These are phyloP conservation scores for Vulpes ferrilata DNA, from an alignment of 2,113 vertebrate genomes.

Conservation along the genomic window DNA sequence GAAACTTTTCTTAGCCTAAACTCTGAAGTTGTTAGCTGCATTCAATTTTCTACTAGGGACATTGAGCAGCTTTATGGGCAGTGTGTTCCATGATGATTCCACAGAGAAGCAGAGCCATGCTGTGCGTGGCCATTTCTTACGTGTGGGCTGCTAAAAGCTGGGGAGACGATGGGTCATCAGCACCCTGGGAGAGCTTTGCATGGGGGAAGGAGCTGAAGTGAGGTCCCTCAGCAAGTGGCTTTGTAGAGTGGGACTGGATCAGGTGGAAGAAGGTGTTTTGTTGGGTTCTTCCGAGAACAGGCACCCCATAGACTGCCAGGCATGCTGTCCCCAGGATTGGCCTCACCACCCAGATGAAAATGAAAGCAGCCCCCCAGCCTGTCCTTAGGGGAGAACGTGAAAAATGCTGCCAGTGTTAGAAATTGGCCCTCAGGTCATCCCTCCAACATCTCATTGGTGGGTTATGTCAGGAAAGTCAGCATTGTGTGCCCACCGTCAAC, in stretches of 20 bases:
- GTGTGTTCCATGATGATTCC: neutral
- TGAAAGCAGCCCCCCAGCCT: neutral
- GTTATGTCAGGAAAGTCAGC: neutral
- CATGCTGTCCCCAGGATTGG: neutral
- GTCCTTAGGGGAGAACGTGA: neutral
- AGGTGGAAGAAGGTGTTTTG: neutral
- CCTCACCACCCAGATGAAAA: neutral
- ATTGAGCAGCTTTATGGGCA: neutral
- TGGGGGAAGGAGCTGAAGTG: neutral
- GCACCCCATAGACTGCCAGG: neutral
- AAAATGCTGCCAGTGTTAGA: neutral
- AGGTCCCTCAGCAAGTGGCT: neutral
- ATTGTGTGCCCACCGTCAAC: neutral
- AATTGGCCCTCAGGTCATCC: neutral
- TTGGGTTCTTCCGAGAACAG: neutral
- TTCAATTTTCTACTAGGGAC: neutral
- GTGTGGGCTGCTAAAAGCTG: neutral
- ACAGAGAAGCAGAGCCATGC: neutral
- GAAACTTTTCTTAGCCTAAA: neutral
- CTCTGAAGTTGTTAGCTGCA: neutral
- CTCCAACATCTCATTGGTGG: neutral
- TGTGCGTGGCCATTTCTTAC: rapidly evolving
- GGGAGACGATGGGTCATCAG: neutral
- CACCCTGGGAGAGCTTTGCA: neutral
- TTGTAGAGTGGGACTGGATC: neutral